Evolutionary conservation across 1,140 invertebrate genomes (phyloP).

Genomic region (Aphelinus certus): DNA sequence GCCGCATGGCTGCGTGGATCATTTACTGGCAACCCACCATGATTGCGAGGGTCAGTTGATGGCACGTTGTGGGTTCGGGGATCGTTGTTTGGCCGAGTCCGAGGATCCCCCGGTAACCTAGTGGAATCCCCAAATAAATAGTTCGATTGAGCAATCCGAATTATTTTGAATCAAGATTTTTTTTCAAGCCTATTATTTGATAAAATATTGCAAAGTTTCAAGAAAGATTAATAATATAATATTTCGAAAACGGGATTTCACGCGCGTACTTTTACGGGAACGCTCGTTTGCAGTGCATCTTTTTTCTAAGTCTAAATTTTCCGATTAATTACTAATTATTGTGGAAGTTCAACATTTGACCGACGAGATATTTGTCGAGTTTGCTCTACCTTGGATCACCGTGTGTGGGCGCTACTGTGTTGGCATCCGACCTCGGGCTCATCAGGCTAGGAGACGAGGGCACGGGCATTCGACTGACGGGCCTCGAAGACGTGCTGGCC

Average conservation of each 20-base stretch:
- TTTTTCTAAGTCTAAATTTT: no score
- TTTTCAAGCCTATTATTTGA: no score
- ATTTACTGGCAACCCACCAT: not conserved
- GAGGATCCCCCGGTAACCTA: constrained; percentile 2
- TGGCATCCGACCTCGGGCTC: constrained; percentile 30
- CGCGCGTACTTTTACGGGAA: no score
- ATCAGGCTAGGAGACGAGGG: constrained; percentile 17
- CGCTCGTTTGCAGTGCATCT: no score
- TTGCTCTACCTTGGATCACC: constrained; percentile 18
- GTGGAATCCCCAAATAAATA: no score
- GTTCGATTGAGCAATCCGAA: no score
- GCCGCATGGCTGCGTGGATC: constrained; percentile 33
- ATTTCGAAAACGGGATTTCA: no score
- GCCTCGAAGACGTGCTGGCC: not conserved
- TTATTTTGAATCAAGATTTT: no score
- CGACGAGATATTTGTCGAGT: not conserved
- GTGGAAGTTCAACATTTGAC: not conserved
- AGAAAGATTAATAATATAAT: no score
- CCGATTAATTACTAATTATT: not conserved
- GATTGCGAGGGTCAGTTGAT: constrained; percentile 15
- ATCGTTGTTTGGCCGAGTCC: not conserved
- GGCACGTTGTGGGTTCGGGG: not conserved
- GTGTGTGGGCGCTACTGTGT: constrained; percentile 8
- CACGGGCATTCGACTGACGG: not conserved
- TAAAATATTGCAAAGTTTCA: no score